Evolutionary conservation across 2,888 invertebrate genomes (phyloP), one percentile per base, ranked within the genome.

Genomic region (Geophilus truncorum): DNA sequence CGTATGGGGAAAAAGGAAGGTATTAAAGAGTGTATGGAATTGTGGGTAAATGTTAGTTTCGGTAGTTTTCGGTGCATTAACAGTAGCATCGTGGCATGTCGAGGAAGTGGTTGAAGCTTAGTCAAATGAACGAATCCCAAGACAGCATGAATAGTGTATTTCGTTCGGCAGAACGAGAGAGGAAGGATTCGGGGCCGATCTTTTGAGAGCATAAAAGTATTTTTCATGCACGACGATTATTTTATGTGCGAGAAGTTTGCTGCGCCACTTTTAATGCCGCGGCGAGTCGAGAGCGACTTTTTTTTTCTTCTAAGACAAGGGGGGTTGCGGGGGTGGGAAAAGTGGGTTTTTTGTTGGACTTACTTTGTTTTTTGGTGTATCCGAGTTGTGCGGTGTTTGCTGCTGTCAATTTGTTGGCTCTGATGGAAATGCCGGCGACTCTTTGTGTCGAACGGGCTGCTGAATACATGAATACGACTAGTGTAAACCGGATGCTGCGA

Each of bases 61-160:
- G 18, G n/a, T 57, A n/a, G n/a, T n/a, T n/a, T 57, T 57, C 18
- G n/a, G 57, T 57, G 21, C 57, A 57, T 57, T 57, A 57, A 57
- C 57, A 57, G 12, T 12, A 57, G 21, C 57, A 18, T 57, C 57
- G 57, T 57, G 57, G 57, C 57, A 57, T 57, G 57, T 57, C n/a
- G 57, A 57, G 57, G 57, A 57, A 57, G 57, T 57, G 57, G 57
- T 57, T 57, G 57, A 57, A n/a, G 57, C 57, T 57, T 57, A 57
- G 57, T 57, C 57, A 57, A 57, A 57, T 57, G 57, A 57, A 57
- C 57, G 57, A 57, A 57, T 57, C 57, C 57, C 57, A 57, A n/a
- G 57, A 57, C 57, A n/a, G n/a, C 57, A 57, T 57, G 57, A 57
- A 57, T 57, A 57, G 57, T 57, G 57, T 57, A 57, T 57, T 57